These are phyloP conservation scores for Echeneis naucrates DNA, from an alignment of 2,797 vertebrate genomes.

Conservation along the genomic window DNA sequence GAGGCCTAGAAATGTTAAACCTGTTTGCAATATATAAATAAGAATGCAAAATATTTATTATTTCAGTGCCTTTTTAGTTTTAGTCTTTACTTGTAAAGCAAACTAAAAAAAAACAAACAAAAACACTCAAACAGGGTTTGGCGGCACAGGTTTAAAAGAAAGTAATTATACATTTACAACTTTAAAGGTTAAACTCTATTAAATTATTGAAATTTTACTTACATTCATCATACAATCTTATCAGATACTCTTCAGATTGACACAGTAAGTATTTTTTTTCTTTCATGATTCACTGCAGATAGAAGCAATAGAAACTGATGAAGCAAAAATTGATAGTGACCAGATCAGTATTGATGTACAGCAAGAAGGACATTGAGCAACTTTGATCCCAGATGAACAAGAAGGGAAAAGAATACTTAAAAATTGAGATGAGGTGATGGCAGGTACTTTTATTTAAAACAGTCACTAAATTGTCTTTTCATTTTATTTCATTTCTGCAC, in stretches of 20 bases:
- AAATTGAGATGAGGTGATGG: not conserved
- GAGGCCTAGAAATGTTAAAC: not conserved
- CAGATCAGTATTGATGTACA: conserved; percentile 40
- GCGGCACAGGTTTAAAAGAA: not conserved
- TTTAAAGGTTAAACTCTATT: conserved; percentile 38
- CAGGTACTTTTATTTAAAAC: not conserved
- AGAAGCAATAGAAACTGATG: conserved; percentile 56
- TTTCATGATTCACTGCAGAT: conserved; percentile 47
- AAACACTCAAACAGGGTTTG: no score
- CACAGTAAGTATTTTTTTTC: conserved; percentile 46
- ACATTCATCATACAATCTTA: conserved; percentile 34
- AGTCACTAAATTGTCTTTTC: not conserved
- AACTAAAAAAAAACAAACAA: no score
- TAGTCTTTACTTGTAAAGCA: no score
- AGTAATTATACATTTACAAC: conserved; percentile 29
- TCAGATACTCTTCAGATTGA: conserved; percentile 51
- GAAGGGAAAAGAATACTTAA: not conserved
- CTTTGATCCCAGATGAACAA: conserved; percentile 20
- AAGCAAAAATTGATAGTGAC: conserved; percentile 33
- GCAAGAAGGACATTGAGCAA: conserved; percentile 41
- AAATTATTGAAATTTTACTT: conserved; percentile 29
- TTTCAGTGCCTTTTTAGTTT: no score
- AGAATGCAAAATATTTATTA: no score
- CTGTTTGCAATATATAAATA: no score
- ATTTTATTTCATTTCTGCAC: not conserved